Conservation (phyloP, 1,140 invertebrate species). For the Nephila pilipes region DNA sequence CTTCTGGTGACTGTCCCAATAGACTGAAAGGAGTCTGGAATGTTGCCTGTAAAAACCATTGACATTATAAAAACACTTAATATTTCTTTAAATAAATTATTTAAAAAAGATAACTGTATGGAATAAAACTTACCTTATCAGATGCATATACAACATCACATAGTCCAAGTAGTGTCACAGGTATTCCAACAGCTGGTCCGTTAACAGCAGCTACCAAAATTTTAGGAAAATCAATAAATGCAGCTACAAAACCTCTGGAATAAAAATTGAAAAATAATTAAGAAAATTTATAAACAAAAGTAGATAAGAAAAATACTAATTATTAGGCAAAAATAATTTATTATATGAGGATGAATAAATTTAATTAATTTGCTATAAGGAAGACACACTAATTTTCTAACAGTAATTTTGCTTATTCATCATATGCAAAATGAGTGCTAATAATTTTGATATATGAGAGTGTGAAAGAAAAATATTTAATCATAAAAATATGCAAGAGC, state of each 20-base stretch:
- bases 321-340: too few species aligned
- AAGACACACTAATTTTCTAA: too few species aligned
- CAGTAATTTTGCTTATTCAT: too few species aligned
- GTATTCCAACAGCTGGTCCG: conserved; percentile 96
- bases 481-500: background rate
- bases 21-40: conserved; percentile 93
- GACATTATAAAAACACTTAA: background rate
- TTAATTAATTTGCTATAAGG: too few species aligned
- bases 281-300: too few species aligned
- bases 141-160: conserved; percentile 95
- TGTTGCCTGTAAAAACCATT: conserved; percentile 84
- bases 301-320: too few species aligned
- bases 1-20: conserved; percentile 91
- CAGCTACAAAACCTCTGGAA: conserved; percentile 86
- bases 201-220: conserved; percentile 93
- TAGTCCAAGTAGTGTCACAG: conserved; percentile 89
- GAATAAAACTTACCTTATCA: conserved; percentile 83
- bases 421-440: too few species aligned
- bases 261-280: conserved; percentile 67
- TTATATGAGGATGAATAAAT: too few species aligned
- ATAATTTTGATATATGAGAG: too few species aligned
- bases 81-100: background rate
- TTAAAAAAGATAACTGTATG: background rate
- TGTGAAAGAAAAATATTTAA: too few species aligned
- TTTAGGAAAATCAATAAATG: conserved; percentile 94